Evolutionary conservation across 2,888 invertebrate species (phyloP).

Genomic region (Ennomos fuscantarius): DNA sequence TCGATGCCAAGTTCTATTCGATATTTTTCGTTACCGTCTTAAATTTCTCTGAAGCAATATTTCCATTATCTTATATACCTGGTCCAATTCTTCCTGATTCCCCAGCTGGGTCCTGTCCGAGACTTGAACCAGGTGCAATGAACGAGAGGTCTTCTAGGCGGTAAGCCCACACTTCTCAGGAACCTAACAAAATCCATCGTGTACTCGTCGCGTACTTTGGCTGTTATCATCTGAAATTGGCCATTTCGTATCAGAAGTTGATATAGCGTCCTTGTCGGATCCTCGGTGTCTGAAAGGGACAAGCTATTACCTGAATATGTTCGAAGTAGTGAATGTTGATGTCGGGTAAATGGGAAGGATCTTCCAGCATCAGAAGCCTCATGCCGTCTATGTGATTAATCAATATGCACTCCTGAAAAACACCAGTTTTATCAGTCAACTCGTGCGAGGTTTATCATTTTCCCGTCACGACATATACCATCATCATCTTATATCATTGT

Average conservation of each 20-base stretch:
- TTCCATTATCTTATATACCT: slow-evolving; percentile 47
- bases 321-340: slow-evolving; percentile 77
- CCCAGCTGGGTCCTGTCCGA: slow-evolving; percentile 79
- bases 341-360: slow-evolving; percentile 70
- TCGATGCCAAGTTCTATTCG: too few relatives aligned
- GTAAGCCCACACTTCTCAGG: slow-evolving; percentile 70
- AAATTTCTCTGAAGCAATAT: too few relatives aligned
- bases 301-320: slow-evolving; percentile 66
- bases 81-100: slow-evolving; percentile 64
- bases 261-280: too few relatives aligned
- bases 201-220: slow-evolving; percentile 66
- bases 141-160: slow-evolving; percentile 72
- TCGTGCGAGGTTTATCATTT: too few relatives aligned
- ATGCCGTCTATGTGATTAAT: slow-evolving; percentile 75
- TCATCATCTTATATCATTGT: background rate
- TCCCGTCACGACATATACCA: background rate
- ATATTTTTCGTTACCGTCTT: too few relatives aligned
- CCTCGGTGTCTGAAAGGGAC: too few relatives aligned
- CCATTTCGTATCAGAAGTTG: too few relatives aligned
- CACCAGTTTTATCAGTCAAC: too few relatives aligned
- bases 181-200: slow-evolving; percentile 70
- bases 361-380: slow-evolving; percentile 72
- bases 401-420: slow-evolving; percentile 68
- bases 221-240: slow-evolving; percentile 56
- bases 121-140: slow-evolving; percentile 81